phyloP scores from a whole-genome alignment of 2,113 vertebrate genomes.

The Vulpes ferrilata region DNA sequence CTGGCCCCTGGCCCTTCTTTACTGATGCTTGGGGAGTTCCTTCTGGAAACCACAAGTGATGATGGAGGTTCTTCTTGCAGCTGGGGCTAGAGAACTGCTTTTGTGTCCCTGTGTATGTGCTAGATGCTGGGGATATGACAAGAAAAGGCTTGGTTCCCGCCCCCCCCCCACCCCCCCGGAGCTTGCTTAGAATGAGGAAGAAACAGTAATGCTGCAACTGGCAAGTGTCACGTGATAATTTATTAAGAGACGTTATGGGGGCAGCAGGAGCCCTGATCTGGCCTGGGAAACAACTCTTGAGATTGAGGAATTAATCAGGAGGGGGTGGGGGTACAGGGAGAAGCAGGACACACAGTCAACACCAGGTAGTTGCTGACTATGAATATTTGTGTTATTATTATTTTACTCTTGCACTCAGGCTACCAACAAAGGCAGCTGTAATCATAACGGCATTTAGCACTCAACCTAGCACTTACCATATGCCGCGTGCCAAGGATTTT shows the following conservation, averaged over 20 bases:
- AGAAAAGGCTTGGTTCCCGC: not conserved
- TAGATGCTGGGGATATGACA: not conserved
- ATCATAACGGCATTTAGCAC: not conserved
- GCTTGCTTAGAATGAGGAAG: not conserved
- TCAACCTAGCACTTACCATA: too few species aligned
- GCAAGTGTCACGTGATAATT: not conserved
- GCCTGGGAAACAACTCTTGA: not conserved
- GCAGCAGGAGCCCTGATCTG: not conserved
- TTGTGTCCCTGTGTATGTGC: too few species aligned
- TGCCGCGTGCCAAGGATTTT: not conserved
- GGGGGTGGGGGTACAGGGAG: not conserved
- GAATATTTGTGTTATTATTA: too few species aligned
- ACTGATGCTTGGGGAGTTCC: not conserved
- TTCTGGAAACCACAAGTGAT: not conserved
- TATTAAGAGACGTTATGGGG: not conserved
- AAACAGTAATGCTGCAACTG: not conserved
- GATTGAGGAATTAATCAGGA: not conserved
- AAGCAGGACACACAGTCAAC: not conserved
- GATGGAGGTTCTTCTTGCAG: not conserved
- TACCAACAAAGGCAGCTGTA: not conserved
- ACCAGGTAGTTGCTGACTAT: too few species aligned
- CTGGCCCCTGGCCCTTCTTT: not conserved
- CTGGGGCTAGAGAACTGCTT: not conserved
- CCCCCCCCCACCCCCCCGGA: accelerated
- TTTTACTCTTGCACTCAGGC: not conserved